Conservation (phyloP, 2,113 vertebrate species). For the Triplophysa tibetana region DNA sequence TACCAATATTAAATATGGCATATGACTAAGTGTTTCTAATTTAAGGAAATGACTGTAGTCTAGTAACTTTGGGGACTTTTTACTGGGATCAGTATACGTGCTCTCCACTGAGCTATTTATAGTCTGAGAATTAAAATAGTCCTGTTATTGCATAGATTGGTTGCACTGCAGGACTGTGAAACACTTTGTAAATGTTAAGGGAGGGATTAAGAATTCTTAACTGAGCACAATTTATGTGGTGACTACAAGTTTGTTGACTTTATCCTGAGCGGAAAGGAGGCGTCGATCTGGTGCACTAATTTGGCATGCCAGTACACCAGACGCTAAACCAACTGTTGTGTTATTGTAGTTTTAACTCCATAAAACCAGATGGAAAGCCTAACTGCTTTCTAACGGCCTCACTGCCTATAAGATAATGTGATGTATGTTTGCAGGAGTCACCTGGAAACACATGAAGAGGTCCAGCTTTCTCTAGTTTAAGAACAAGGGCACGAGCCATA, state of each 20-base stretch:
- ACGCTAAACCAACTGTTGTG: conserved; percentile 26
- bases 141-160: conserved; percentile 21
- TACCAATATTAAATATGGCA: conserved; percentile 42
- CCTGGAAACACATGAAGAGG: conserved; percentile 85
- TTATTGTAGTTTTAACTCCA: not conserved
- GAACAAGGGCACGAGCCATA: conserved; percentile 75
- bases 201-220: not conserved
- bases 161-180: conserved; percentile 3
- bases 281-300: not conserved
- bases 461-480: conserved; percentile 80
- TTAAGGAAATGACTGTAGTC: conserved; percentile 20
- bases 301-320: conserved; percentile 1
- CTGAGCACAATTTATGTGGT: conserved; percentile 20
- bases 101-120: conserved; percentile 26
- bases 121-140: not conserved
- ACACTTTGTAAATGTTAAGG: not conserved
- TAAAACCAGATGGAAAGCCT: not conserved
- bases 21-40: conserved; percentile 43
- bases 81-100: conserved; percentile 14
- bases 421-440: conserved; percentile 58
- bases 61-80: conserved; percentile 55
- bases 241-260: conserved; percentile 29
- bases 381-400: not conserved
- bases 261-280: conserved; percentile 21
- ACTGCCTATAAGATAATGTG: not conserved